Percentiles rank a stretch among this genome's conserved stretches.
Evolutionary conservation across 2,888 invertebrate genomes (phyloP).

Genomic region (Pherbina coryleti): DNA sequence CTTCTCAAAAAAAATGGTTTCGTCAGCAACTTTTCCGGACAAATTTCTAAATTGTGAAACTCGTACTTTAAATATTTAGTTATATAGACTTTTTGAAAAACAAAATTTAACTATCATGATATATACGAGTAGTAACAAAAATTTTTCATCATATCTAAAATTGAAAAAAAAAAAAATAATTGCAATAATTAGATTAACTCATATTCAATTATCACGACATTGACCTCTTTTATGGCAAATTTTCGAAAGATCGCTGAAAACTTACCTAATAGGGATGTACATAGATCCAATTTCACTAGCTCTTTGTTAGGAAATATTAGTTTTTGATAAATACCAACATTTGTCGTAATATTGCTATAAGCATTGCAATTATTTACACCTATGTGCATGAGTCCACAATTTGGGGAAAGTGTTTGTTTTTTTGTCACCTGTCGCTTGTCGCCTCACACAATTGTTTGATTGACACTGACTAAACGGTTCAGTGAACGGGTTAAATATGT

Average conservation of each 20-base stretch:
- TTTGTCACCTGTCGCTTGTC: not conserved
- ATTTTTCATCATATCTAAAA: too few relatives aligned
- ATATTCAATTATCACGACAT: too few relatives aligned
- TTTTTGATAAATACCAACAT: not conserved
- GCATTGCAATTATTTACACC: slow-evolving; percentile 7
- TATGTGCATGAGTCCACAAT: not conserved
- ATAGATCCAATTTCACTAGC: not conserved
- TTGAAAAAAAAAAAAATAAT: too few relatives aligned
- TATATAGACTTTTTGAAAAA: not conserved
- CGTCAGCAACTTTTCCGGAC: too few relatives aligned
- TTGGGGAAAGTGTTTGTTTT: not conserved
- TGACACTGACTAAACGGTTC: slow-evolving; percentile 2
- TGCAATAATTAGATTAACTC: too few relatives aligned
- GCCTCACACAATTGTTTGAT: slow-evolving; percentile 1
- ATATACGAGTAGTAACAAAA: too few relatives aligned
- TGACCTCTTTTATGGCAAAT: too few relatives aligned
- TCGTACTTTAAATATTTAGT: too few relatives aligned
- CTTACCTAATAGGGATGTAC: too few relatives aligned
- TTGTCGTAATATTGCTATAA: not conserved
- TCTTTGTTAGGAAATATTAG: not conserved
- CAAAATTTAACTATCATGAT: not conserved
- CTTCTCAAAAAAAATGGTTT: too few relatives aligned
- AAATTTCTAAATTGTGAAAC: too few relatives aligned
- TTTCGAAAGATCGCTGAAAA: too few relatives aligned
- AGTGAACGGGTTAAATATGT: not conserved